Conservation (phyloP, 1,140 invertebrate species). For the Zaprionus davidi region DNA sequence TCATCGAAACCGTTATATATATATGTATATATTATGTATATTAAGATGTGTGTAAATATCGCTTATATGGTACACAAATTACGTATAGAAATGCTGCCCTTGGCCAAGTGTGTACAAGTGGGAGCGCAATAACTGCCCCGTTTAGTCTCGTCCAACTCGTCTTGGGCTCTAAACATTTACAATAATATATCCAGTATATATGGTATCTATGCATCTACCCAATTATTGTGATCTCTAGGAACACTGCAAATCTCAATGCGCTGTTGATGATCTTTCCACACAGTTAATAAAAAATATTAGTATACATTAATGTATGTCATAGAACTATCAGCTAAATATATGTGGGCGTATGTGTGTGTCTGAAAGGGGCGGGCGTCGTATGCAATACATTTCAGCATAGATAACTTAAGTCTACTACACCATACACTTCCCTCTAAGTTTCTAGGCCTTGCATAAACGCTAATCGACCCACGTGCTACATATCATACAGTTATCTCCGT, state of each 20-base stretch:
- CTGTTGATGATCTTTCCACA: slow-evolving; percentile 21
- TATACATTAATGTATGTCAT: slow-evolving; percentile 13
- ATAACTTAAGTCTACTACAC: slow-evolving; percentile 27
- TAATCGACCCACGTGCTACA: slow-evolving; percentile 2
- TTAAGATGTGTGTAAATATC: slow-evolving; percentile 23
- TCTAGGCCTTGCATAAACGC: slow-evolving; percentile 17
- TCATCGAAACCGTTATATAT: slow-evolving; percentile 42
- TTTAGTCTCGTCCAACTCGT: slow-evolving; percentile 6
- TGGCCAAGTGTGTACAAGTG: slow-evolving; percentile 10
- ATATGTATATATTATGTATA: slow-evolving; percentile 16
- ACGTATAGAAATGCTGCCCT: slow-evolving; percentile 41
- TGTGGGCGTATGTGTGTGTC: background rate
- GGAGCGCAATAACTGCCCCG: slow-evolving; percentile 42
- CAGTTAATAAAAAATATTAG: slow-evolving; percentile 32
- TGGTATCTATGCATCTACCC: slow-evolving; percentile 8
- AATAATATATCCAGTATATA: slow-evolving; percentile 18
- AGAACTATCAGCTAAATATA: slow-evolving; percentile 17
- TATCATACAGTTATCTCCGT: slow-evolving; percentile 4
- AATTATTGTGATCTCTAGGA: slow-evolving; percentile 40
- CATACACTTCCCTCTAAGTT: slow-evolving; percentile 16
- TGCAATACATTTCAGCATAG: slow-evolving; percentile 34
- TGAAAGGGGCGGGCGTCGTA: background rate
- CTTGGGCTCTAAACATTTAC: slow-evolving; percentile 30
- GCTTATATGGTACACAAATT: slow-evolving; percentile 39
- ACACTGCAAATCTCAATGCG: slow-evolving; percentile 45